These are phyloP conservation scores for Diprion similis DNA, from an alignment of 1,140 invertebrate genomes.

Conservation along the genomic window DNA sequence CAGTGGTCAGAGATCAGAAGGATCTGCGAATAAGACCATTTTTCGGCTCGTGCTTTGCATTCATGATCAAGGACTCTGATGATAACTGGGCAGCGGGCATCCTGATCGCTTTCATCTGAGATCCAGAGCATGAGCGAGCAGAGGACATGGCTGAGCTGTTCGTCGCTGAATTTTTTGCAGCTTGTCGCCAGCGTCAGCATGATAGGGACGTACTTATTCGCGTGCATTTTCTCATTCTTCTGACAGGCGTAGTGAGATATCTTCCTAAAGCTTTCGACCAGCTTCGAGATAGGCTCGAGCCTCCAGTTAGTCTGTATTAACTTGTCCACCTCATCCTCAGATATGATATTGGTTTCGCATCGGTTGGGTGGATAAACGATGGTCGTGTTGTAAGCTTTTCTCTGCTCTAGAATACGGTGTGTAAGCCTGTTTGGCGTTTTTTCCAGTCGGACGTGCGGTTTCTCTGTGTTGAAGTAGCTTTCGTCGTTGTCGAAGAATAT, in stretches of 20 bases:
- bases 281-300: conserved; percentile 40
- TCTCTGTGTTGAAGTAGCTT: not conserved
- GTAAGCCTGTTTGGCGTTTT: conserved; percentile 46
- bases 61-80: conserved; percentile 63
- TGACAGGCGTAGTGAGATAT: conserved; percentile 45
- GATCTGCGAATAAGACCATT: conserved; percentile 52
- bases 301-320: conserved; percentile 41
- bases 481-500: not conserved
- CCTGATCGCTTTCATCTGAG: conserved; percentile 37
- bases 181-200: conserved; percentile 55
- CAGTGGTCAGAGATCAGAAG: conserved; percentile 59
- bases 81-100: conserved; percentile 58
- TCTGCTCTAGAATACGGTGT: conserved; percentile 42
- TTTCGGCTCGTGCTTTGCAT: conserved; percentile 51
- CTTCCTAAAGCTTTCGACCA: conserved; percentile 48
- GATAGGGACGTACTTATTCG: conserved; percentile 52
- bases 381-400: conserved; percentile 33
- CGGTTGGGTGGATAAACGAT: not conserved
- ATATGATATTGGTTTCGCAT: conserved; percentile 11
- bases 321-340: conserved; percentile 38
- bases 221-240: conserved; percentile 52
- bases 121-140: conserved; percentile 49
- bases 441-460: conserved; percentile 18
- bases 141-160: conserved; percentile 53
- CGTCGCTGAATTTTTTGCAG: conserved; percentile 53